Evolutionary conservation across 2,797 vertebrate species (phyloP), one percentile per base, ranked within the genome.

Genomic region (Masticophis lateralis): DNA sequence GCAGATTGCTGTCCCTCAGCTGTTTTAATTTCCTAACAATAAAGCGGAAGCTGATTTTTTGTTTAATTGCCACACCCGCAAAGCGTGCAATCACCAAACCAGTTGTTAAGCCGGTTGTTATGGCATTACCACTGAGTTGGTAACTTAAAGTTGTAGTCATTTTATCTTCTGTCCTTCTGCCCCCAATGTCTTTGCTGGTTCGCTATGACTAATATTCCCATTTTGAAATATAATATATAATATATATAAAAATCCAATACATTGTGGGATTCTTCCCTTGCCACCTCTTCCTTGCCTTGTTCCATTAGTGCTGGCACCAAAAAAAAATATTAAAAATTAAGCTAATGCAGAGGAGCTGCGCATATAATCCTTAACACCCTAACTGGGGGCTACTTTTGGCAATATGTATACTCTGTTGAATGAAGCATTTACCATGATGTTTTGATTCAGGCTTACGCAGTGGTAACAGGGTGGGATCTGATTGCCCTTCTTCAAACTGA

Each of bases 401-500:
- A 16, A 14, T 5, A 16, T 25, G 11, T 43, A 10, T 11, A 3
- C 12, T 8, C 56, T 59, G 28, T 74, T 22, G 32, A 22, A 18
- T 57, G 32, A 18, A 60, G 18, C 66, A 56, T 86, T 74, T 37
- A n/a, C 55, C 55, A 83, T 32, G 27, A 43, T 28, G 18, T 56
- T 87, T n/a, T 90, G 27, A 61, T 93, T 93, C 57, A 43, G n/a
- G 5, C 10, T 69, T 74, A 9, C 2, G 4, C 74, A 79, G 18
- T 79, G 18, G 37, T 79, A 43, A 43, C 1, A 3, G 27, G 20
- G 32, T 27, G 18, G 87, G 57, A 22, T 89, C 5, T 16, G 12
- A 69, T 11, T 20, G n/a, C 60, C 51, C 87, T 90, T 91, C 92
- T 95, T 32, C 87, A 28, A 32, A 11, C 53, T 95, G 94, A 87